Evolutionary conservation across 2,797 vertebrate species (phyloP).

Genomic region (Diplodus sargus): DNA sequence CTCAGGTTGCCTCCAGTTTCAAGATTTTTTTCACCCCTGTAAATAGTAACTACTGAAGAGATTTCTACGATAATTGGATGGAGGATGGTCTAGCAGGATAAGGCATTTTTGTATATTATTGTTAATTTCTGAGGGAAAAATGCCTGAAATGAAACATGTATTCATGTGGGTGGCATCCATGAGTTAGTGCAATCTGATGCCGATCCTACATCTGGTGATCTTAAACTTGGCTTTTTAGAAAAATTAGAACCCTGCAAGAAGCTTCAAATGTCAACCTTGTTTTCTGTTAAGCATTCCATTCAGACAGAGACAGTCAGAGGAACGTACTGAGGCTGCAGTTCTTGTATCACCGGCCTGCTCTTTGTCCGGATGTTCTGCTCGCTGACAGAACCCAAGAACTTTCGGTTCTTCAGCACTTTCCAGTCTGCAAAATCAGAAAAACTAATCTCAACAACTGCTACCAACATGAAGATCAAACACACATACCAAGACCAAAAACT

Average conservation of each 20-base stretch:
- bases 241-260: neutral
- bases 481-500: neutral
- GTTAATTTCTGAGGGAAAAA: too few species aligned
- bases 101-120: too few species aligned
- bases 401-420: constrained; percentile 90
- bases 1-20: neutral
- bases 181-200: too few species aligned
- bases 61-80: too few species aligned
- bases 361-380: constrained; percentile 91
- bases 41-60: too few species aligned
- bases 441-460: neutral
- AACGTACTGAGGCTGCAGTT: constrained; percentile 82
- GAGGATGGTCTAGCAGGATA: too few species aligned
- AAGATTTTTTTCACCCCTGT: too few species aligned
- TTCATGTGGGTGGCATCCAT: too few species aligned
- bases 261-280: neutral
- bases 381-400: constrained; percentile 88
- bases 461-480: neutral
- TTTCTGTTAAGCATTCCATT: neutral
- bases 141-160: too few species aligned
- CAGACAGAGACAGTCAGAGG: neutral
- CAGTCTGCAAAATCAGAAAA: constrained; percentile 81
- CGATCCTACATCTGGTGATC: too few species aligned
- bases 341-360: constrained; percentile 88
- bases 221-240: neutral